Evolutionary conservation across 2,797 vertebrate genomes (phyloP).

Genomic region (Oceanodroma leucorhoa): DNA sequence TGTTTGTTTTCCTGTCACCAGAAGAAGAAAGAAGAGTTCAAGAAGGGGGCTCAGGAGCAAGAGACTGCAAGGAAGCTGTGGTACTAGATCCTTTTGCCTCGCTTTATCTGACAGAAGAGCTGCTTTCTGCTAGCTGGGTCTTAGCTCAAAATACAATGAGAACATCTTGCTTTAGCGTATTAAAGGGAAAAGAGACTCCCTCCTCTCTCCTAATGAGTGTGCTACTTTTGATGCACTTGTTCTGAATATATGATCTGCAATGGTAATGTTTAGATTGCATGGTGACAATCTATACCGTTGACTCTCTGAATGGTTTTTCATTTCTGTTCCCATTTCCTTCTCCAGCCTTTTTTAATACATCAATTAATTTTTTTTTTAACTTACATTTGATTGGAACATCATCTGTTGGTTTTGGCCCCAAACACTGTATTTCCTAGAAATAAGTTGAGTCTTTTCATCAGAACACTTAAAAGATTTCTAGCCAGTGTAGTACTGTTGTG

Average conservation of each 20-base stretch:
- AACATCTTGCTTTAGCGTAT: background rate
- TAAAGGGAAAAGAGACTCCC: background rate
- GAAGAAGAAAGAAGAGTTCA: background rate
- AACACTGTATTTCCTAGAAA: background rate
- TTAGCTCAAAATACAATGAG: background rate
- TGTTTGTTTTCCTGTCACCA: background rate
- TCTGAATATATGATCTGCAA: background rate
- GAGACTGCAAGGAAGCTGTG: background rate
- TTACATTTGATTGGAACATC: background rate
- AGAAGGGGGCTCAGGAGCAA: background rate
- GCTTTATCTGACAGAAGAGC: background rate
- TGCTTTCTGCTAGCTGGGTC: background rate
- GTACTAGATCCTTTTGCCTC: background rate
- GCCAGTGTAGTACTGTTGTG: background rate
- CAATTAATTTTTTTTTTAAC: background rate
- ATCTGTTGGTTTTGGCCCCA: background rate
- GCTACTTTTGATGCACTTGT: fast-evolving
- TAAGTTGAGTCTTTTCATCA: background rate
- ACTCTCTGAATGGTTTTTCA: background rate
- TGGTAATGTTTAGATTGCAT: background rate
- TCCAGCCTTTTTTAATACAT: background rate
- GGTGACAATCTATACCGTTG: background rate
- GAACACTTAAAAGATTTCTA: background rate
- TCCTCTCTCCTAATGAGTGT: background rate
- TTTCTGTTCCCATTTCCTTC: background rate